Base-by-base conservation (phyloP, 2,888 invertebrate genomes). In the Diaphora mendica region DNA sequence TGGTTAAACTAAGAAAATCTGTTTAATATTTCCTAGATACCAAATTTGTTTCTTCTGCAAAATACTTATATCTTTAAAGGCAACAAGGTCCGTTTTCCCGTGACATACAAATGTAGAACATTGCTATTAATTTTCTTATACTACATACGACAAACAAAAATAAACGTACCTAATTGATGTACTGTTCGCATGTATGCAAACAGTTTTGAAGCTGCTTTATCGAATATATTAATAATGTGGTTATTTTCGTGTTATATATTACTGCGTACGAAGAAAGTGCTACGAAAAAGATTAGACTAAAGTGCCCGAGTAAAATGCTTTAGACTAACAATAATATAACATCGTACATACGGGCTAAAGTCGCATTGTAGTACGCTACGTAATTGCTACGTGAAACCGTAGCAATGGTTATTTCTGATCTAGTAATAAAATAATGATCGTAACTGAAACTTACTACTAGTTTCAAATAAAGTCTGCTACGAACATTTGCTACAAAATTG, bases 371-470 rank as follows among this genome's bases (percentile, higher is more conserved):
- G 39, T 33, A 39, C 13, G 39, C 39, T 65, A 65, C 64, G 39
- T n/a, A n/a, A 65, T 35, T 35, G 64, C 64, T 65, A 65, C 64
- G 39, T 35, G 13, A 11, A 23, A 65, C 17, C 64, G 64, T 65
- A 65, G 64, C 64, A 35, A 39, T n/a, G 23, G 11, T n/a, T 39
- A 65, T 65, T 35, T 0, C n/a, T 39, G 39, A 2, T 17, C 15
- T 39, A 8, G 11, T 26, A 64, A 39, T 13, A 65, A 39, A 65
- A 65, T 65, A 65, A 39, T 65, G 35, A 35, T 33, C 0, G 5
- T 8, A 39, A 39, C 39, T 35, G 64, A 65, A 65, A 65, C 17
- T 17, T 26, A 62, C 59, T 1, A 59, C 51, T 26, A 62, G 62
- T 62, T 62, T 30, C 17, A 62, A 62, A 62, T 30, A 17, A 30